These are phyloP conservation scores for Anthoptus insignis DNA, from an alignment of 2,888 invertebrate species.

Conservation along the genomic window DNA sequence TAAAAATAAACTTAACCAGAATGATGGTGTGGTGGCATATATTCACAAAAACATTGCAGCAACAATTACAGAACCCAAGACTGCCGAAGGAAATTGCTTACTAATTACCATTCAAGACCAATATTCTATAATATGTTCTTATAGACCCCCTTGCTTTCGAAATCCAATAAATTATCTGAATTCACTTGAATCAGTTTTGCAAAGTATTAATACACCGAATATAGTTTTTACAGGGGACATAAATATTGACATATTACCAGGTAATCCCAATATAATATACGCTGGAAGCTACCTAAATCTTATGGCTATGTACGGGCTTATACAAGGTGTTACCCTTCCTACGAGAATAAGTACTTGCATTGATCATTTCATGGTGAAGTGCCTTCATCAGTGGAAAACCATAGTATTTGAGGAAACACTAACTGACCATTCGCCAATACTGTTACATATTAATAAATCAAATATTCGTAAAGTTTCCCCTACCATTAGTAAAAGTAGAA, in stretches of 20 bases:
- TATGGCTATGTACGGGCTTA: constrained; percentile 6
- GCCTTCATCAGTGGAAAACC: neutral
- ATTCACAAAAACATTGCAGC: neutral
- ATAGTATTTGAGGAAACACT: constrained; percentile 10
- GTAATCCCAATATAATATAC: neutral
- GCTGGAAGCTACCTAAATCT: constrained; percentile 8
- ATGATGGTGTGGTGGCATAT: constrained; percentile 36
- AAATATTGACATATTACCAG: constrained; percentile 20
- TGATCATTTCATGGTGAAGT: constrained; percentile 21
- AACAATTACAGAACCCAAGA: constrained; percentile 3
- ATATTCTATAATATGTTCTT: constrained; percentile 1
- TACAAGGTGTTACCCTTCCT: constrained; percentile 10
- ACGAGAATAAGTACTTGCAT: constrained; percentile 16
- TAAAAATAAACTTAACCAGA: constrained; percentile 25
- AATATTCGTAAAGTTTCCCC: too few species aligned
- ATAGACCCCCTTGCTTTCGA: constrained; percentile 12
- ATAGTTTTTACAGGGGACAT: constrained; percentile 16
- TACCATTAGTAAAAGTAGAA: neutral
- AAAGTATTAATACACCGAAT: neutral
- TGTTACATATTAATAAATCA: too few species aligned
- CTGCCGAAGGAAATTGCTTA: neutral
- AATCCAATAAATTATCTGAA: constrained; percentile 20
- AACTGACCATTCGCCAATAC: constrained; percentile 10
- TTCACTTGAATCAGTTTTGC: constrained; percentile 5
- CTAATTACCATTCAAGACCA: constrained; percentile 1